Evolutionary conservation across 2,797 vertebrate genomes (phyloP), one percentile per base, ranked within the genome.

Genomic region (Taeniopygia guttata): DNA sequence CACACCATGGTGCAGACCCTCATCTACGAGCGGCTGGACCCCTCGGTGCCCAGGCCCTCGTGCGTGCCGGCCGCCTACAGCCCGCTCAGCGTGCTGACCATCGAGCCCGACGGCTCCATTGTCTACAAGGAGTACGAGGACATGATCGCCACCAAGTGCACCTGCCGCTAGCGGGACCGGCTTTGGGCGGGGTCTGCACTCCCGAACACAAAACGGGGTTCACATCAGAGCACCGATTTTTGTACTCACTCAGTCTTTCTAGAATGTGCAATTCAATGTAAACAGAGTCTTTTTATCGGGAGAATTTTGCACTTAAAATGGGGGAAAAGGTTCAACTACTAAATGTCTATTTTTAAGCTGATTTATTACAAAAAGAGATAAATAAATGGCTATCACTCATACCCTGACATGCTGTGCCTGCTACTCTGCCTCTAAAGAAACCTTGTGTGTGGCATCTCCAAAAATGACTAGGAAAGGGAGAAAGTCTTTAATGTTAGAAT

Each of bases 1-100:
- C 99, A 99, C 96, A 98, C 99, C 11, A 97, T 99, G 98, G 98
- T 99, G 55, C 99, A 99, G 97, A 99, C 98, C 91, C 98, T 99
- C 79, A 99, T 99, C 92, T 98, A 98, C 0, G 99, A 99, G 98
- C 99, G 98, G 83, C 97, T 99, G 5, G 98, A 99, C 95, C 94
- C 98, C 5, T 98, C 98, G 0, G 98, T 99, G 38, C 99, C 99
- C 0, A 92, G 97, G 74, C 99, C 99, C 11, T 99, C 99, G 1
- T 99, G 99, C 4, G 98, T 99, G 6, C 99, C 99, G 1, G 99
- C 98, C 2, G 98, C 98, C 25, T 99, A 99, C 94, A 98, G 97
- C 90, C 99, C 99, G 0, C 92, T 99, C 81, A 99, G 99, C 19
- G 98, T 99, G 72, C 97, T 99, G 84, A 98, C 98, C 83, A 97